These are phyloP conservation scores for Heliothis subflexa DNA, from an alignment of 1,140 invertebrate species.

Conservation along the genomic window DNA sequence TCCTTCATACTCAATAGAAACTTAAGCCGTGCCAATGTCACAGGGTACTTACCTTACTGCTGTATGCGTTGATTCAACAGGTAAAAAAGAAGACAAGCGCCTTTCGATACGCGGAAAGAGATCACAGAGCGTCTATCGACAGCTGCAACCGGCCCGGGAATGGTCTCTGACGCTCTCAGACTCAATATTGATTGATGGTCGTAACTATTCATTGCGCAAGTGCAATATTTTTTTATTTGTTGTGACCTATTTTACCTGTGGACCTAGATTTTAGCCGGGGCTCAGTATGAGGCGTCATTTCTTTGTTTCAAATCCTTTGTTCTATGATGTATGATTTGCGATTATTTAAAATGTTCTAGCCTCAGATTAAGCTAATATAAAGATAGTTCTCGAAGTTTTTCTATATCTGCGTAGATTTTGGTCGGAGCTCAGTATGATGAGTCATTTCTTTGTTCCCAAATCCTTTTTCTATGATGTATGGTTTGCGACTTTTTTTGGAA, in stretches of 20 bases:
- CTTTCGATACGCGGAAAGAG: background rate
- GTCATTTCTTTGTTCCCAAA: too few relatives aligned
- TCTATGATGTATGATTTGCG: too few relatives aligned
- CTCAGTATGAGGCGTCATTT: too few relatives aligned
- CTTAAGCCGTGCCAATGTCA: background rate
- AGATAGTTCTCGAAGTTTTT: too few relatives aligned
- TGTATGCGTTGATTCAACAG: background rate
- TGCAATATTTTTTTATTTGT: background rate
- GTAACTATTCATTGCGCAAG: background rate
- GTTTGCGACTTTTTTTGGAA: too few relatives aligned
- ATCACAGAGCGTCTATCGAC: background rate
- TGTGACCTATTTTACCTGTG: background rate
- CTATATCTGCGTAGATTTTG: background rate
- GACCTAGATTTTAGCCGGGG: background rate
- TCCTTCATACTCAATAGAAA: background rate
- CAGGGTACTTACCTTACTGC: background rate
- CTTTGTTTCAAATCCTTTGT: too few relatives aligned
- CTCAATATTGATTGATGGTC: background rate
- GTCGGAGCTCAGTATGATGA: too few relatives aligned
- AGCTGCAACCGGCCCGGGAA: background rate
- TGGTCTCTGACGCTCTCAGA: background rate
- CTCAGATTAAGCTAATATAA: too few relatives aligned
- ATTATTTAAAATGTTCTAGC: too few relatives aligned
- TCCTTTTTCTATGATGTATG: too few relatives aligned
- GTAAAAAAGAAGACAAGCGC: background rate